Base-by-base conservation (phyloP, 30 jellyfish, hydroid and myxozoan species). In the Cassiopea xamachana region DNA sequence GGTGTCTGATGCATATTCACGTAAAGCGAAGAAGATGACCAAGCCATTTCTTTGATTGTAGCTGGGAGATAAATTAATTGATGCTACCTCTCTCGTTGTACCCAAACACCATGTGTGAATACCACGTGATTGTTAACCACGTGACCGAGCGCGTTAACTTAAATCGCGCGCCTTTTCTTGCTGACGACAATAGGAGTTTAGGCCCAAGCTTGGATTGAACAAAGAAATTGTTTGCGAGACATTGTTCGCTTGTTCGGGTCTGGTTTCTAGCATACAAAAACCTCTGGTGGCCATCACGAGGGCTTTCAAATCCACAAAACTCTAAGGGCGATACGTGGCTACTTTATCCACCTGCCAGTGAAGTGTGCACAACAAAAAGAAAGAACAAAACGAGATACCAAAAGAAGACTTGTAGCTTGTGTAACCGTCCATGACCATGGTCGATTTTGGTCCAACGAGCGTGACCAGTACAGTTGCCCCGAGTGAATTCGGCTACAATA, bases 391-490 rank as follows among this genome's bases (percentile, higher is more conserved):
- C 83, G 60, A 75, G 48, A 61, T 47, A 51, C 84, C 73, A 27
- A 58, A 87, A 45, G 81, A 69, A 46, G 87, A 89, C 91, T 89
- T 89, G 96, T 89, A 81, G 93, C 93, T 90, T 90, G 97, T 90
- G 97, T 90, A 90, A 75, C 91, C 91, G 97, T 90, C 97, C 98
- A 87, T 93, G 95, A 86, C 97, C 95, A 96, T 96, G 99, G 99
- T 93, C 98, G 99, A 96, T 88, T 96, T 82, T 94, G 99, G 99
- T 84, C 98, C 98, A 87, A 78, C 98, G 75, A 89, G 97, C 97
- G 96, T 88, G 93, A 96, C 98, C 88, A 91, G 89, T 73, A 96
- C 88, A 79, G 79, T 81, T 59, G 83, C 97, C 80, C 93, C 98
- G 60, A 81, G 95, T 83, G 99, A 96, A 73, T 92, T 92, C 96